A percentile compares a stretch with the other conserved stretches of the same genome.
Conservation (phyloP, 2,113 vertebrate genomes). For the Pao palembangensis region DNA sequence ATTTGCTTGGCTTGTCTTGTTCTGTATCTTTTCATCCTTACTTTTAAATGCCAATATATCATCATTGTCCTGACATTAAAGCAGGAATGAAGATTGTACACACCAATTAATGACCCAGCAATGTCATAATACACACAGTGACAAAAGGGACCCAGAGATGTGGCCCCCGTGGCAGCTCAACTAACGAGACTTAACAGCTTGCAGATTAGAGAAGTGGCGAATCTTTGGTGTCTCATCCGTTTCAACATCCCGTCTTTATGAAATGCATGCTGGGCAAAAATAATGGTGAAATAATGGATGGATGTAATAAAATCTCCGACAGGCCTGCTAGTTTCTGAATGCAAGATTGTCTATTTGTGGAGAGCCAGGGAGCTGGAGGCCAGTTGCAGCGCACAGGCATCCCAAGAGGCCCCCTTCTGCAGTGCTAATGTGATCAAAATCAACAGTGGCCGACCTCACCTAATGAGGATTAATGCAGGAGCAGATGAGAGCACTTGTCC, state of each 20-base stretch:
- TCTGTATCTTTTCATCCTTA: neutral
- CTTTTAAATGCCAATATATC: conserved; percentile 10
- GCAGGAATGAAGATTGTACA: conserved; percentile 7
- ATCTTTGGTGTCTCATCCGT: conserved; percentile 43
- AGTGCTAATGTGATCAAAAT: conserved; percentile 46
- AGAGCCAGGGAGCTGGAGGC: conserved; percentile 23
- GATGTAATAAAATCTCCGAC: conserved; percentile 25
- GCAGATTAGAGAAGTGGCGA: conserved; percentile 7
- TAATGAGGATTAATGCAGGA: conserved; percentile 69
- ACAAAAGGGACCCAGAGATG: conserved; percentile 28
- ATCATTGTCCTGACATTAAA: neutral
- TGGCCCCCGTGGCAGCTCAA: conserved; percentile 1
- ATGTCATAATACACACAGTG: conserved; percentile 19
- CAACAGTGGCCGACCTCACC: conserved; percentile 32
- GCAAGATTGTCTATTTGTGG: conserved; percentile 46
- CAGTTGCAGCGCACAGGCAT: conserved; percentile 31
- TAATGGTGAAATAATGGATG: conserved; percentile 23
- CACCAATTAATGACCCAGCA: conserved; percentile 58
- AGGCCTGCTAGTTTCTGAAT: conserved; percentile 21
- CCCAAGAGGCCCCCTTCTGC: conserved; percentile 20
- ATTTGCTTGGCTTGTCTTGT: neutral
- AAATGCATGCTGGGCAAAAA: conserved; percentile 23
- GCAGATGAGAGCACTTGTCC: conserved; percentile 37
- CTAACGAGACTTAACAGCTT: conserved; percentile 11
- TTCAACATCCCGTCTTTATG: neutral